Evolutionary conservation across 2,888 invertebrate genomes (phyloP), one percentile per base, ranked within the genome.

Genomic region (Eulithis testata): DNA sequence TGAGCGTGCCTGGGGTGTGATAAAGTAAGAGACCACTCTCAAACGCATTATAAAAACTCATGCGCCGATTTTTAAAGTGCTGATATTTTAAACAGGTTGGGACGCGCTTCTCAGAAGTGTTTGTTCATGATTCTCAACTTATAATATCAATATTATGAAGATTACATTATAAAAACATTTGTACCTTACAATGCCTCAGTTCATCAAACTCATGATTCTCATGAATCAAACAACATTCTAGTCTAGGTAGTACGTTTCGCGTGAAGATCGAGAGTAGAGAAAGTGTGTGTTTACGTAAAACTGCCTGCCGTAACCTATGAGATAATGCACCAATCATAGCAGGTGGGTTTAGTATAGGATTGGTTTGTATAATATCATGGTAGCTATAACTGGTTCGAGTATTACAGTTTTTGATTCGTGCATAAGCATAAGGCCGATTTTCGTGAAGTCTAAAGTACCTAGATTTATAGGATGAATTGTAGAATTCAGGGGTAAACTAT

Each of bases 251-350:
- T 74, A 73, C 47, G 31, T 31, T 9, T 73, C 76, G 73, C 70
- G 74, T 70, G 44, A 69, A 72, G 73, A 67, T 71, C 71, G 77
- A 77, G 78, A 80, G 81, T 78, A 80, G 57, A 78, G 86, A 86
- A 87, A 87, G 86, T 83, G 63, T 83, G 63, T 76, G 76, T 84
- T 85, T 85, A 85, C 84, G 82, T 84, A 86, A 86, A 84, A 68
- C 55, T 69, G 59, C 73, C n/a, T 37, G 68, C 68, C 80, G 77
- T 78, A 81, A 82, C 77, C 70, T 65, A 71, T 80, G 80, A 78
- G 77, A 80, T 84, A 62, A 60, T 66, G 50, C 62, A 63, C 31
- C 50, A 58, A 51, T 60, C 45, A 36, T 58, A 58, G 37, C 3
- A 37, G 14, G 27, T 12, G 14, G 49, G 51, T 45, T 27, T 44